Evolutionary conservation across 1,140 invertebrate genomes (phyloP), one percentile per base, ranked within the genome.

Genomic region (Cydia amplana): DNA sequence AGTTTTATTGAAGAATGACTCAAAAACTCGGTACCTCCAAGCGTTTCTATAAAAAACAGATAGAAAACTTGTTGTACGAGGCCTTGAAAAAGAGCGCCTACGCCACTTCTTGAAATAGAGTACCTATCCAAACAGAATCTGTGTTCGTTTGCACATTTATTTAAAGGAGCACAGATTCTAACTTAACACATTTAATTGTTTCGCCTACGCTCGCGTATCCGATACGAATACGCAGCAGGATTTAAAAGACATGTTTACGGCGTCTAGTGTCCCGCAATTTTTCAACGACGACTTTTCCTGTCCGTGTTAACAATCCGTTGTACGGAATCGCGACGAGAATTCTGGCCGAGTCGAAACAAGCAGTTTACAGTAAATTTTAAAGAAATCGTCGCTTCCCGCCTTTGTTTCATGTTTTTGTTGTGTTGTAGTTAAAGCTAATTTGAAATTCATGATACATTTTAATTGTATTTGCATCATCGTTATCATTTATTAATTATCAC

Each of bases 181-280:
- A 32, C 32, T 5, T 6, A 32, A 32, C 5, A n/a, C n/a, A n/a
- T n/a, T 5, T 6, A 6, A 5, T 51, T n/a, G 16, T 5, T 10
- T 51, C 4, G 12, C 12, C 51, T 9, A 2, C 18, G 12, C 51
- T 60, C 18, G 7, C 51, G 51, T n/a, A 60, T 1, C 18, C 51
- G 10, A 60, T 20, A 20, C 0, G 51, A 60, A 60, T 16, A 60
- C n/a, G n/a, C 14, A 36, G 65, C 73, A 40, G 55, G 73, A 49
- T 74, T 74, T 74, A 74, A 74, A 74, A 74, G 73, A 74, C 73
- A 74, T 74, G 73, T 74, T 74, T 74, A 74, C 73, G 73, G 51
- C 51, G 43, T 63, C 25, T 23, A 74, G 46, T 74, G 73, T 63
- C 73, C 73, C 73, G 73, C 73, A 74, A 74, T 74, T 74, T 74